Evolutionary conservation across 2,797 vertebrate species (phyloP), one percentile per base, ranked within the genome.

Genomic region (Falco novaeseelandiae): DNA sequence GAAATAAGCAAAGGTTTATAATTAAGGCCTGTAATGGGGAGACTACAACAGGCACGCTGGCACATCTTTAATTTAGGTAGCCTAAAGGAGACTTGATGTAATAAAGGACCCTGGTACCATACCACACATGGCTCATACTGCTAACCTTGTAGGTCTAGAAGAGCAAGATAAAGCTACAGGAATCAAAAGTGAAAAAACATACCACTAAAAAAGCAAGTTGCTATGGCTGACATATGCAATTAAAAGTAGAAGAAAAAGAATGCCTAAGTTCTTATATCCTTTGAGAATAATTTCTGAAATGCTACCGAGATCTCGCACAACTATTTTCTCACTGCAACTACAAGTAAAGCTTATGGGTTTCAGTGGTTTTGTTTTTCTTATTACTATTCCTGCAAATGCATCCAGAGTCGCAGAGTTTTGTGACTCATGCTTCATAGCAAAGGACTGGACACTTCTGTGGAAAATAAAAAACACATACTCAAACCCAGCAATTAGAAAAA

Each of bases 361-460:
- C 57, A 91, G 90, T 80, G 16, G 59, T 8, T 96, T 89, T 94
- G 51, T 85, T 95, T 93, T 91, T 67, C 59, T 71, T 87, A 89
- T 63, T 95, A 74, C 25, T 82, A 59, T 40, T 92, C 65, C 69
- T 91, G 83, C 74, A 92, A 90, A 95, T 19, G 77, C 78, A 87
- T 74, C 49, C 34, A n/a, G 38, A 89, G 57, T 74, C 82, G 91
- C 10, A 54, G 63, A 95, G 38, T 73, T 92, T 40, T 90, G 74
- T 96, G 92, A 96, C 86, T 96, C 96, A 96, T 46, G 49, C 48
- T 81, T 92, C 74, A 77, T 10, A 80, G 94, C 81, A 92, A 79
- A 92, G 44, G 46, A 83, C 49, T 78, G 78, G 86, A 94, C 59
- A 42, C 42, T 89, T 74, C 7, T 4, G 66, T 69, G 86, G 83